These are phyloP conservation scores for Calosoma granatense DNA, from an alignment of 1,140 invertebrate genomes.

Conservation along the genomic window DNA sequence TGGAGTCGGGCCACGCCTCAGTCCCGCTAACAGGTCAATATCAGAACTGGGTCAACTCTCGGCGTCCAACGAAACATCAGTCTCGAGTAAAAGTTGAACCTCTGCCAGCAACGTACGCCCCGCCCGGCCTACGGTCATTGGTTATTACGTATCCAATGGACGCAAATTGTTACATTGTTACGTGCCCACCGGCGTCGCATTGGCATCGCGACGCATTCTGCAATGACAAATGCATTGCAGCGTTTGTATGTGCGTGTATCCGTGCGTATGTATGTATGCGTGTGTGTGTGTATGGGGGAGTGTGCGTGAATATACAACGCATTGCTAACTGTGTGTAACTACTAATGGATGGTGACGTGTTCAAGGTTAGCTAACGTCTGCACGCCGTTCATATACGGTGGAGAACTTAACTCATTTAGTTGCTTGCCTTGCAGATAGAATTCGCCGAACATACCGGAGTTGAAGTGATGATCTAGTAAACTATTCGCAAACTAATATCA, in stretches of 20 bases:
- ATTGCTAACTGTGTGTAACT: too few relatives aligned
- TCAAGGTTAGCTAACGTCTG: too few relatives aligned
- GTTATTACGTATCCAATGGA: slow-evolving; percentile 31
- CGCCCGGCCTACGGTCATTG: slow-evolving; percentile 30
- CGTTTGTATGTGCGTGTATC: neutral
- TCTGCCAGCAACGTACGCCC: neutral
- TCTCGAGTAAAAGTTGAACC: slow-evolving; percentile 24
- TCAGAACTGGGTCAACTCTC: slow-evolving; percentile 30
- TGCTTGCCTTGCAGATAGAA: too few relatives aligned
- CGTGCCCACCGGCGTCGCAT: neutral
- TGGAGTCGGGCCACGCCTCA: slow-evolving; percentile 25
- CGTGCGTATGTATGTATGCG: too few relatives aligned
- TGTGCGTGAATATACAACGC: too few relatives aligned
- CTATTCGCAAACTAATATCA: too few relatives aligned
- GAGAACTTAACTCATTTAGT: too few relatives aligned
- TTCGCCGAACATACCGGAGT: too few relatives aligned
- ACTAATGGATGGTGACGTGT: too few relatives aligned
- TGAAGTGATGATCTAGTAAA: too few relatives aligned
- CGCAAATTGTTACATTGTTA: slow-evolving; percentile 6
- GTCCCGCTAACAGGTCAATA: slow-evolving; percentile 32
- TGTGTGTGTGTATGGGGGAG: too few relatives aligned
- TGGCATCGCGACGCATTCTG: neutral
- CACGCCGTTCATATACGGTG: too few relatives aligned
- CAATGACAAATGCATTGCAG: neutral
- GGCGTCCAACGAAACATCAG: slow-evolving; percentile 30